Conservation (phyloP, 2,888 invertebrate species). For the Aphrophora alni region DNA sequence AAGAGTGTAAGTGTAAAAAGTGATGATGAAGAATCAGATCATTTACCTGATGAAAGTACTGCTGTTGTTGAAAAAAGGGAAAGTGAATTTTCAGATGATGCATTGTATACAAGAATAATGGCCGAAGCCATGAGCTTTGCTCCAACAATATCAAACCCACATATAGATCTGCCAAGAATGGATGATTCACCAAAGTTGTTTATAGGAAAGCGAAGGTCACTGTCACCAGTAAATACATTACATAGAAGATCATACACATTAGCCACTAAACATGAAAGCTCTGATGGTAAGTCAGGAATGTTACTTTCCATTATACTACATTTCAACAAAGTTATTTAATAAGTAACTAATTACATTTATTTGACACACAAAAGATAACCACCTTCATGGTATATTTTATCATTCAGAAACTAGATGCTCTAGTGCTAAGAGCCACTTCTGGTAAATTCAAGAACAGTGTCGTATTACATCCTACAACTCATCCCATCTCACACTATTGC, state of each 20-base stretch:
- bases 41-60: neutral
- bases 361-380: too few species aligned
- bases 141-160: constrained; percentile 47
- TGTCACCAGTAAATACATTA: constrained; percentile 39
- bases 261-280: constrained; percentile 46
- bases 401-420: too few species aligned
- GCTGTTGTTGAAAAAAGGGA: neutral
- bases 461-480: too few species aligned
- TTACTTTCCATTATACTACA: neutral
- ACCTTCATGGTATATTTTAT: too few species aligned
- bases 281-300: constrained; percentile 45
- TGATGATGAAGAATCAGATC: constrained; percentile 3
- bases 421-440: too few species aligned
- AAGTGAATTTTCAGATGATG: constrained; percentile 40
- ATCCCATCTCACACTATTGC: too few species aligned
- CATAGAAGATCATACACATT: constrained; percentile 46
- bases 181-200: constrained; percentile 41
- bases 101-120: constrained; percentile 50
- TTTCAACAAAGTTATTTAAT: too few species aligned
- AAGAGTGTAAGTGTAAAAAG: constrained; percentile 6
- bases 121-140: constrained; percentile 50
- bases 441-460: too few species aligned
- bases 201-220: constrained; percentile 29
- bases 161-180: constrained; percentile 45
- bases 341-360: too few species aligned